phyloP scores from a whole-genome alignment of 2,113 vertebrate species.

The Polyodon spathula region DNA sequence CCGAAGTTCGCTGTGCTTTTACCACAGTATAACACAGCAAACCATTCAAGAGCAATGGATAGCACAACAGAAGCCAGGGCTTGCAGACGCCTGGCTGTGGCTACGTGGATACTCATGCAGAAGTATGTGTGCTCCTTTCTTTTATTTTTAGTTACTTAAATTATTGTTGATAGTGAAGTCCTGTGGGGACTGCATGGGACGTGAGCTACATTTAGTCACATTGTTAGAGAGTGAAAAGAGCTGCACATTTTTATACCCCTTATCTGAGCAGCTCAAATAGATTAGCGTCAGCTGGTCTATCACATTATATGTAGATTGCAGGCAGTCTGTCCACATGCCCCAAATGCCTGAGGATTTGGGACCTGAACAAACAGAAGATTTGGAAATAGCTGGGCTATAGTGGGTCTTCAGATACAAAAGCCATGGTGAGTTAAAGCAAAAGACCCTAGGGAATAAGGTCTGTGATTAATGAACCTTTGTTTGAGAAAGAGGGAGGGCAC shows the following conservation, averaged over 20 bases:
- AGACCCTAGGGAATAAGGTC: neutral
- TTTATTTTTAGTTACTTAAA: conserved; percentile 24
- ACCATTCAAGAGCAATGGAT: too few species aligned
- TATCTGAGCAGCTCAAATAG: neutral
- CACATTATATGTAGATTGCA: neutral
- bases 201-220: neutral
- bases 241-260: neutral
- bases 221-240: conserved; percentile 8
- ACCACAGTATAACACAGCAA: too few species aligned
- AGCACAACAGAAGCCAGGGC: too few species aligned
- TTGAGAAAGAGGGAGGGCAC: neutral
- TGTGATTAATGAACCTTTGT: neutral
- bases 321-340: neutral
- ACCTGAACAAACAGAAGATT: conserved; percentile 10
- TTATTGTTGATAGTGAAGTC: conserved; percentile 10
- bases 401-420: neutral
- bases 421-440: too few species aligned
- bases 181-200: neutral
- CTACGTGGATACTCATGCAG: neutral
- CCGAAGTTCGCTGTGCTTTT: too few species aligned
- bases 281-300: conserved; percentile 11
- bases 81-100: too few species aligned
- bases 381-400: neutral
- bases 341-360: neutral
- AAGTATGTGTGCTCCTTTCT: rapidly evolving